Evolutionary conservation across 2,797 vertebrate species (phyloP).

Genomic region (Alosa sapidissima): DNA sequence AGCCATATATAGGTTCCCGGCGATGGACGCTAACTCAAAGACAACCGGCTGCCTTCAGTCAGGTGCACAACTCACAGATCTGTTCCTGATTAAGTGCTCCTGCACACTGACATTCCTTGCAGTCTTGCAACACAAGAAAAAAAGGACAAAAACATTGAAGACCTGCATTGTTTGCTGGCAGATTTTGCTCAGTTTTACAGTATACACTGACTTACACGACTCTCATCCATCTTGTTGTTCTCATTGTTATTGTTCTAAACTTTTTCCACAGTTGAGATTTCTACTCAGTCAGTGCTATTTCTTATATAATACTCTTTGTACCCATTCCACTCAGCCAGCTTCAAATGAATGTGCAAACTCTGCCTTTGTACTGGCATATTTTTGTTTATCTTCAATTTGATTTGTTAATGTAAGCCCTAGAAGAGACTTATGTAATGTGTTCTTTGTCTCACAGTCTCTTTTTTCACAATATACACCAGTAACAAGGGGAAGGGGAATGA

Average conservation of each 20-base stretch:
- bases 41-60: background rate
- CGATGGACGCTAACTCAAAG: conserved; percentile 37
- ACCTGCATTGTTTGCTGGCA: background rate
- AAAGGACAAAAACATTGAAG: background rate
- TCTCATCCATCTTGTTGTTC: background rate
- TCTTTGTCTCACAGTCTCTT: background rate
- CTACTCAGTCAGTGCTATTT: background rate
- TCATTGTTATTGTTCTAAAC: background rate
- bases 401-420: background rate
- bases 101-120: background rate
- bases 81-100: background rate
- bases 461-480: background rate
- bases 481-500: background rate
- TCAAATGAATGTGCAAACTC: background rate
- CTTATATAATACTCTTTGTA: background rate
- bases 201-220: background rate
- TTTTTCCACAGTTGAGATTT: background rate
- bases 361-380: background rate
- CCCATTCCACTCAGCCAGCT: background rate
- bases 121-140: background rate
- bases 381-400: background rate
- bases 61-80: background rate
- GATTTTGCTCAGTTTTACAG: background rate
- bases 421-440: background rate
- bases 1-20: background rate